phyloP scores from a whole-genome alignment of 2,113 vertebrate genomes.

The Lipophrys pholis region DNA sequence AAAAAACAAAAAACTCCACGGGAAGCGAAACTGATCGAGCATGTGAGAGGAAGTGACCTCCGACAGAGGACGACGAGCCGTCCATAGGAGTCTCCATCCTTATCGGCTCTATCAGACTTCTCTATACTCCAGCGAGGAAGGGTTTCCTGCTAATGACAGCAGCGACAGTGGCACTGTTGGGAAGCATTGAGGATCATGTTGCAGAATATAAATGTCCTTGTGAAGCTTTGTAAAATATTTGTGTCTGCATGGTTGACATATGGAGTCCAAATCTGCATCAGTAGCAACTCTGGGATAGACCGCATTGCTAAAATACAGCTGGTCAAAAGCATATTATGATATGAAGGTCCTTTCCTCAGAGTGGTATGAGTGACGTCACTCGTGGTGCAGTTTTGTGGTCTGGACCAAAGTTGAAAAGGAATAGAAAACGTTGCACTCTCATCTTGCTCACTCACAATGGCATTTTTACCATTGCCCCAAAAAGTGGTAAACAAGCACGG shows the following conservation, averaged over 20 bases:
- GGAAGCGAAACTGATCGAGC: constrained; percentile 8
- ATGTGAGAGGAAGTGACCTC: constrained; percentile 46
- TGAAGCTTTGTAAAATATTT: constrained; percentile 15
- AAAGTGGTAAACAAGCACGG: no score
- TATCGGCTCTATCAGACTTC: constrained; percentile 56
- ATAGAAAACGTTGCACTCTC: no score
- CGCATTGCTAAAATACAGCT: neutral
- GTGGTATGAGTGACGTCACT: neutral
- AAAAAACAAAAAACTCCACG: neutral
- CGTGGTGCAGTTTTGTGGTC: neutral
- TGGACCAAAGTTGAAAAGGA: neutral
- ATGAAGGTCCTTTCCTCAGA: neutral
- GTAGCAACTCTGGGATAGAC: constrained; percentile 9
- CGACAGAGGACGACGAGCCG: constrained; percentile 33
- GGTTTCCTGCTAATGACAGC: constrained; percentile 62
- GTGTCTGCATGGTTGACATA: constrained; percentile 36
- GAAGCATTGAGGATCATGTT: constrained; percentile 49
- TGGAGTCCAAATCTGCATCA: constrained; percentile 21
- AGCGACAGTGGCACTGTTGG: constrained; percentile 35
- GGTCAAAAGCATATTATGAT: constrained; percentile 11
- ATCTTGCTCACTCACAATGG: no score
- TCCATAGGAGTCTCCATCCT: constrained; percentile 45
- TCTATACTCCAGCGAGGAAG: constrained; percentile 42
- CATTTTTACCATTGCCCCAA: no score
- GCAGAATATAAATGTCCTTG: constrained; percentile 51